Conservation (phyloP, 2,888 invertebrate genomes). For the Ennomos quercinarius region DNA sequence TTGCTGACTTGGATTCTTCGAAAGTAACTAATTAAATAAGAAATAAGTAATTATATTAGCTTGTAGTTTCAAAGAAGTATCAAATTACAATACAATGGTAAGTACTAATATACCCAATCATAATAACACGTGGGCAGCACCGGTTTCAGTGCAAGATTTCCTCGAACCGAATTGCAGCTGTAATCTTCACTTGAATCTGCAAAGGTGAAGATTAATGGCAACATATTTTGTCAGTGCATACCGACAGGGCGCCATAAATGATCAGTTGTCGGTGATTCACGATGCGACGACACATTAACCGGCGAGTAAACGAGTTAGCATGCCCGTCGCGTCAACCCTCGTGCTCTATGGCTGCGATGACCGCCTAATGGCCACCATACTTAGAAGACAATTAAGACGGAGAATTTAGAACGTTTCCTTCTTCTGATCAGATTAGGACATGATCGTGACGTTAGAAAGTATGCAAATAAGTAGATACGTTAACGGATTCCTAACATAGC, state of each 20-base stretch:
- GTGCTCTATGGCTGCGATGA: constrained; percentile 40
- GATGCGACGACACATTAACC: constrained; percentile 41
- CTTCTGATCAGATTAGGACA: not conserved
- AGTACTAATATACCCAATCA: no score
- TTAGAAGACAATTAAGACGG: constrained; percentile 50
- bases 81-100: constrained; percentile 6
- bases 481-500: not conserved
- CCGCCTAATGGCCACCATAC: constrained; percentile 51
- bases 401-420: not conserved
- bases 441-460: no score
- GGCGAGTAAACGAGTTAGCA: constrained; percentile 43
- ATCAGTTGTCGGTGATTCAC: constrained; percentile 48
- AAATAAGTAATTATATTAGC: no score
- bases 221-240: constrained; percentile 23
- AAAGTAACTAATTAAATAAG: no score
- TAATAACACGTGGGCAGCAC: constrained; percentile 3
- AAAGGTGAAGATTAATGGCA: constrained; percentile 16
- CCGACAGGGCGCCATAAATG: constrained; percentile 23
- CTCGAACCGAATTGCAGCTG: constrained; percentile 2
- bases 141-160: constrained; percentile 3
- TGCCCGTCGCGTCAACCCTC: constrained; percentile 43
- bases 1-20: no score
- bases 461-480: not conserved
- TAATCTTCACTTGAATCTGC: constrained; percentile 2
- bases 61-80: not conserved